Base-by-base conservation (phyloP, 2,888 invertebrate species). In the Catocala nupta region DNA sequence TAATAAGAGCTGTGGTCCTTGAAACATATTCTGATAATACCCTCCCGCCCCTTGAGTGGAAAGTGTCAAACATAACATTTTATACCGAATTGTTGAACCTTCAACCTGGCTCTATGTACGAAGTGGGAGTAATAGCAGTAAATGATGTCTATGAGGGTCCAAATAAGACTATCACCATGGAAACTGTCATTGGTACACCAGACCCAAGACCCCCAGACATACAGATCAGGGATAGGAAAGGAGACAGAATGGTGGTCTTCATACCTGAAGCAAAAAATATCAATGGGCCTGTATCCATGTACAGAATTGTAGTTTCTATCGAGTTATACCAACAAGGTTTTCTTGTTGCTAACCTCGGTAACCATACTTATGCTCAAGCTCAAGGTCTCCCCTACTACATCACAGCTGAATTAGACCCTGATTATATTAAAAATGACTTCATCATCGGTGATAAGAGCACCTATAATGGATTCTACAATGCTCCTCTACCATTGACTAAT, bases 371-470 rank as follows among this genome's bases (percentile, higher is more conserved):
- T 77, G 96, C 98, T 0, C 90, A 91, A 56, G 95, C 95, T 48
- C 95, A 96, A 66, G 96, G 96, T 0, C 86, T 96, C 5, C 96
- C 96, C 3, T 98, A 97, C 85, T 98, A 98, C 82, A 96, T 98
- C 39, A 95, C 98, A 6, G 98, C 97, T 0, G 97, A 98, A 86
- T 89, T 98, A 65, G 95, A 96, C 59, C 96, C 96, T 25, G 94
- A 96, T 72, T 95, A 96, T 67, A 95, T 96, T 9, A 90, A 95
- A 49, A 94, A 95, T 74, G 94, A 95, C 57, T 98, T 98, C 87
- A 92, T 95, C 0, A 96, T 98, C 50, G 98, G 98, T 5, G 97
- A 98, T 88, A 95, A 95, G 9, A 94, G 93, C 66, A 95, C 90
- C 5, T 97, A 98, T 83, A 97, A 97, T 68, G 96, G 95, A 0